phyloP scores from a whole-genome alignment of 2,888 invertebrate species.

The Asteroscopus sphinx region DNA sequence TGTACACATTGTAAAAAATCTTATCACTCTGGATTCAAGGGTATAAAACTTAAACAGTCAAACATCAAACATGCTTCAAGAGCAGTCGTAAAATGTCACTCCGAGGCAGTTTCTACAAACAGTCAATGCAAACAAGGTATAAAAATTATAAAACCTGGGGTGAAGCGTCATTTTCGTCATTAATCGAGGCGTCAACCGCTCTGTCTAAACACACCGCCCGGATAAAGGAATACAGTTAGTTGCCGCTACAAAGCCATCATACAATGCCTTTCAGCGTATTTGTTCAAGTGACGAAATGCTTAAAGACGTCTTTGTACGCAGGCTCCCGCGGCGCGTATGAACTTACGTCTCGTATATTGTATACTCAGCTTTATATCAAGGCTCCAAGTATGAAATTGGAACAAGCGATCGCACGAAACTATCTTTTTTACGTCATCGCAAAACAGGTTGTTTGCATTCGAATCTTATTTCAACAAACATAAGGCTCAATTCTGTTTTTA shows the following conservation, averaged over 20 bases:
- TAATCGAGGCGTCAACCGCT: slow-evolving; percentile 80
- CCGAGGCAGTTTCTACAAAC: slow-evolving; percentile 66
- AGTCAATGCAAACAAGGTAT: slow-evolving; percentile 60
- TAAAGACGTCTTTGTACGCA: slow-evolving; percentile 75
- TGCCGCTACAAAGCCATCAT: slow-evolving; percentile 70
- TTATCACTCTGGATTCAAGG: slow-evolving; percentile 41
- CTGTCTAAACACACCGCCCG: slow-evolving; percentile 77
- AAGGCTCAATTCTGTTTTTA: slow-evolving; percentile 48
- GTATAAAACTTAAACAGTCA: slow-evolving; percentile 25
- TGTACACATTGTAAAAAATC: slow-evolving; percentile 38
- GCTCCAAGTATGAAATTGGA: slow-evolving; percentile 60
- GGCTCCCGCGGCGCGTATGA: slow-evolving; percentile 73
- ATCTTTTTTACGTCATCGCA: slow-evolving; percentile 61
- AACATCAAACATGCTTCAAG: slow-evolving; percentile 48
- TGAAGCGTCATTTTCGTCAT: slow-evolving; percentile 63
- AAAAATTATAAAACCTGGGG: slow-evolving; percentile 59
- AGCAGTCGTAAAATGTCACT: slow-evolving; percentile 54
- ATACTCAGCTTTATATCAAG: slow-evolving; percentile 61
- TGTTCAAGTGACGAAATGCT: slow-evolving; percentile 81
- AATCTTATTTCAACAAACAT: slow-evolving; percentile 46
- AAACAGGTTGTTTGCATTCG: slow-evolving; percentile 50
- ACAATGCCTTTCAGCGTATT: slow-evolving; percentile 81
- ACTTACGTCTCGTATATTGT: slow-evolving; percentile 41
- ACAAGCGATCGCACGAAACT: slow-evolving; percentile 52
- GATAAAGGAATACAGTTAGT: slow-evolving; percentile 78